A percentile compares a stretch with the other conserved stretches of the same genome.
Conservation (phyloP, 2,888 invertebrate genomes). For the Cybosia mesomella region DNA sequence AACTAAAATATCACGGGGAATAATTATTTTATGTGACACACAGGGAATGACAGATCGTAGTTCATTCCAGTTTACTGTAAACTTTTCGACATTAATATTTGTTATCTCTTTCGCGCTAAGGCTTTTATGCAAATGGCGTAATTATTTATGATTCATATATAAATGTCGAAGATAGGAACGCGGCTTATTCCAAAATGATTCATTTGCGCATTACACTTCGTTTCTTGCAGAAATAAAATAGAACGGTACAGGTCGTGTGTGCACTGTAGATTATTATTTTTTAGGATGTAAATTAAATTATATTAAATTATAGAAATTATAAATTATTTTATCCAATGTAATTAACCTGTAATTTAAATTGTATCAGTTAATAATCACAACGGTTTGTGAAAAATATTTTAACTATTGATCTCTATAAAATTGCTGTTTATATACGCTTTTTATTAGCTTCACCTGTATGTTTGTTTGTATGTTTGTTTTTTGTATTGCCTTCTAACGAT, state of each 20-base stretch:
- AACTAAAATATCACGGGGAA: constrained; percentile 80
- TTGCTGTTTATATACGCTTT: background rate
- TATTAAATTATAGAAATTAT: too few species aligned
- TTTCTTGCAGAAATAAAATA: constrained; percentile 51
- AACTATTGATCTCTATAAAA: background rate
- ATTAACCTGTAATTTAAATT: too few species aligned
- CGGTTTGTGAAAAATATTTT: background rate
- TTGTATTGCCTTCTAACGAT: background rate
- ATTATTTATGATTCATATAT: constrained; percentile 27
- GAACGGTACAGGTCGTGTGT: background rate
- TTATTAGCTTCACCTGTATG: too few species aligned
- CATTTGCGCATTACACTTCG: constrained; percentile 73
- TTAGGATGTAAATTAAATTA: too few species aligned
- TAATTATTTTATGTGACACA: constrained; percentile 67
- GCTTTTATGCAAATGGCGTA: background rate
- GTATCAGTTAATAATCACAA: too few species aligned
- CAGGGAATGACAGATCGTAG: constrained; percentile 45
- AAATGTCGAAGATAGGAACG: constrained; percentile 25
- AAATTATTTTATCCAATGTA: too few species aligned
- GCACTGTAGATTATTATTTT: too few species aligned
- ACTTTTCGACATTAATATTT: constrained; percentile 26
- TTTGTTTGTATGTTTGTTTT: too few species aligned
- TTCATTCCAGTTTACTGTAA: constrained; percentile 27
- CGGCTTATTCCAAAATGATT: constrained; percentile 47
- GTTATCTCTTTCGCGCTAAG: constrained; percentile 26